Percentiles rank a stretch among this genome's conserved stretches.
phyloP scores from a whole-genome alignment of 2,797 vertebrate species.

The Hydrophis major region DNA sequence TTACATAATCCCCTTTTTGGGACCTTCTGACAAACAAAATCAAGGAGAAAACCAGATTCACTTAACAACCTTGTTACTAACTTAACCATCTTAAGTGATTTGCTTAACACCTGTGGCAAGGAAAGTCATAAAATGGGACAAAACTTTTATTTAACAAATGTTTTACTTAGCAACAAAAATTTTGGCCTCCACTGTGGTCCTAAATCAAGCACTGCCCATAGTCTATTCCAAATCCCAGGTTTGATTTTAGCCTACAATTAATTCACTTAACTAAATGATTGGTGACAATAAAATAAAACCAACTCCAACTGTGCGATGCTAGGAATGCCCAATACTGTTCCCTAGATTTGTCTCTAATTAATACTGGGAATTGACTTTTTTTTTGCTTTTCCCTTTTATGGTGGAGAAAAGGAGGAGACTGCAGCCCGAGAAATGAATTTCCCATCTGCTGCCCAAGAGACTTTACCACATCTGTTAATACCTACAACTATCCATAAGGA shows the following conservation, averaged over 20 bases:
- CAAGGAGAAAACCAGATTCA: no score
- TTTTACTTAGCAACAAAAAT: neutral
- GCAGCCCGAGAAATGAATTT: neutral
- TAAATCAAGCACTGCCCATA: neutral
- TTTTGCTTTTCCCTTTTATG: neutral
- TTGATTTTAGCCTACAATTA: neutral
- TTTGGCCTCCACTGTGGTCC: neutral
- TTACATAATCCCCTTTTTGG: neutral
- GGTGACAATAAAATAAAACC: neutral
- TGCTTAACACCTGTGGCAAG: neutral
- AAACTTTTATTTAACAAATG: neutral
- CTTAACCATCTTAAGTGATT: neutral
- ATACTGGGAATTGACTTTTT: neutral
- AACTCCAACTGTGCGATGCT: neutral
- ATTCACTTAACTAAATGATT: neutral
- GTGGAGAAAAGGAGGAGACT: fast-evolving
- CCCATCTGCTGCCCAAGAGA: neutral
- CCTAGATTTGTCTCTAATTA: neutral
- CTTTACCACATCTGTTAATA: neutral
- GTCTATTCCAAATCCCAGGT: neutral
- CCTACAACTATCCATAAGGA: neutral
- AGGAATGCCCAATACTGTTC: neutral
- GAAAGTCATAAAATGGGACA: neutral
- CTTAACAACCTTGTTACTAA: neutral
- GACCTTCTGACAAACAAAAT: neutral